Evolutionary conservation across 2,113 vertebrate genomes (phyloP), one percentile per base, ranked within the genome.

Genomic region (Platysternon megacephalum): DNA sequence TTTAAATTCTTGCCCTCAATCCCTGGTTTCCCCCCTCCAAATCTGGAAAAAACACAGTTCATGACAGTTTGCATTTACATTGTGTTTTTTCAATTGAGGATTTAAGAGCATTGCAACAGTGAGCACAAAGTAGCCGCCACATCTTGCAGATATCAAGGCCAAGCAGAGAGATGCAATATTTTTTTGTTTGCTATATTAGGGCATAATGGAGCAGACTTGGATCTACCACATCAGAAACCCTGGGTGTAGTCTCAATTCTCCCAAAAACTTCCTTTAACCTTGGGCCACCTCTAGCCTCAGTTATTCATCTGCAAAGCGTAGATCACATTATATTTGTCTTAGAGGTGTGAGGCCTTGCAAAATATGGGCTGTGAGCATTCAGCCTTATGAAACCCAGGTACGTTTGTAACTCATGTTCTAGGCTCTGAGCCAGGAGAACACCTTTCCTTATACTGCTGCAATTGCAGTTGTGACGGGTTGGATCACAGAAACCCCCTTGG

Each of bases 81-180:
- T 80, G 29, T 0, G 0, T 11, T 87, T 87, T 46, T 6, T n/a
- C 44, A 78, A 22, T 3, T 46, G 11, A 13, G 32, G 7, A 74
- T 65, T 93, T 79, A 42, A 68, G 29, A 46, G 83, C 35, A 65
- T 44, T 42, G 17, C 39, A 76, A 44, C 10, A 76, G 39, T 26
- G 39, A 24, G 39, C 35, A 74, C 61, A 35, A 35, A 65, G 6
- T 17, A 17, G 35, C 16, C 3, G 8, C 32, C 16, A n/a, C 61
- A 68, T 68, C 32, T 44, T 44, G 44, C 72, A 76, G 11, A 44
- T 26, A 44, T 6, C 42, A 76, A 44, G 24, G 22, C 39, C 21
- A 76, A 44, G 9, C 39, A 44, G 2, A 76, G n/a, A 21, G 32
- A 74, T 76, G 21, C 42, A 42, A 84, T 1, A 49, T 10, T 22